Base-by-base conservation (phyloP, 2,113 vertebrate genomes). In the Notarius lentiginosus region DNA sequence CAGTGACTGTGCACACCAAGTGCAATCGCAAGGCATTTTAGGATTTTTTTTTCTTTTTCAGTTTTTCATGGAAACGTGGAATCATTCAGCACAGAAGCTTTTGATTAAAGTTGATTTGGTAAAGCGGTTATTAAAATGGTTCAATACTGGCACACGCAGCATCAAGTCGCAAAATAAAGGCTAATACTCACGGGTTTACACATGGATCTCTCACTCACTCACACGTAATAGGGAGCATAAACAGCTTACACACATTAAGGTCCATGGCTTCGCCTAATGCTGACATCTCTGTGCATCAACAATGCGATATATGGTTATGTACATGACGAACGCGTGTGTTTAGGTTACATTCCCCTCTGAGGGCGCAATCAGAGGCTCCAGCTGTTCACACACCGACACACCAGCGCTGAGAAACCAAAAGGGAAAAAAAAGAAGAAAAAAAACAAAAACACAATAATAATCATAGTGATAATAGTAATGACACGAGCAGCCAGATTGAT, bases 401-500 rank as follows among this genome's bases (percentile, higher is more conserved):
- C 91, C 89, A 76, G 79, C 84, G 84, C 85, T 83, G 88, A 82
- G 88, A 87, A 85, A 72, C 11, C 55, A 87, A 81, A 65, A 76
- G 60, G 14, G 65, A 60, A 5, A 73, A 11, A 22, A 15, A 61
- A 58, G 4, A 76, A 84, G 73, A 87, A 41, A 72, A 47, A 76
- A 82, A 6, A 58, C 73, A 49, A 82, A 55, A 53, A 86, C 68
- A 79, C 49, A 82, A 79, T 75, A 76, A 87, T 63, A 84, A 34
- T 63, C 0, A 79, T 84, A 63, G 22, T 86, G 86, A 89, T 65
- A 87, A 86, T 84, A 79, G 91, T 94, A 94, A 93, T 95, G 96
- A 84, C 68, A 73, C 51, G n/a, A 97, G 96, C 96, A 97, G 96
- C 96, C 95, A 95, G 95, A 95, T 96, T 97, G 96, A 96, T 96